phyloP scores from a whole-genome alignment of 2,113 vertebrate species.

The Anolis sagrei region DNA sequence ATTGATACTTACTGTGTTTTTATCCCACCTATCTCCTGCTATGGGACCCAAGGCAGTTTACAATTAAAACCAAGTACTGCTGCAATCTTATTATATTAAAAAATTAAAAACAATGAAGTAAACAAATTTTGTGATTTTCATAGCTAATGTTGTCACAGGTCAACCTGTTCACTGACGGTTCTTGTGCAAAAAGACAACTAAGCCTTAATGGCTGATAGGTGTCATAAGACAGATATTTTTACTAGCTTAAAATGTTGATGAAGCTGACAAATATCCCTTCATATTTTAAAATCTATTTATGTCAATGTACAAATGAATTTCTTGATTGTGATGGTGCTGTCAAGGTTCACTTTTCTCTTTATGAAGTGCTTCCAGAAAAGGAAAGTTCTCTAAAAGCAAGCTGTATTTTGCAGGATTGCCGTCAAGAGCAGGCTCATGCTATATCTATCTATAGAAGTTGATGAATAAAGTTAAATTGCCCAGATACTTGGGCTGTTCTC shows the following conservation, averaged over 20 bases:
- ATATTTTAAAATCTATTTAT: background rate
- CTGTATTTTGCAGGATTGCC: background rate
- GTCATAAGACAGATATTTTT: background rate
- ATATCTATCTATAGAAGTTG: background rate
- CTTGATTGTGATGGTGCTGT: background rate
- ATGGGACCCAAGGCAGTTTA: too few species aligned
- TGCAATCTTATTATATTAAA: too few species aligned
- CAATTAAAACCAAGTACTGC: too few species aligned
- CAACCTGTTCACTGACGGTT: too few species aligned
- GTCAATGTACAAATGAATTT: too few species aligned
- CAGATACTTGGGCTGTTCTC: background rate
- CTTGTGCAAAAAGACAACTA: background rate
- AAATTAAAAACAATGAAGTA: too few species aligned
- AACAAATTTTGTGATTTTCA: background rate
- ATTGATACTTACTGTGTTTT: background rate
- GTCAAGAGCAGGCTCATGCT: background rate
- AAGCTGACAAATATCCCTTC: background rate
- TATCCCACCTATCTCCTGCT: too few species aligned
- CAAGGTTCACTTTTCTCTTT: background rate
- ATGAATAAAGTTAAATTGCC: background rate
- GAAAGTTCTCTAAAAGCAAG: background rate
- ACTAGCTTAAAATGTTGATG: background rate
- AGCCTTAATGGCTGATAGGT: background rate
- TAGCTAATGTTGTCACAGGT: background rate
- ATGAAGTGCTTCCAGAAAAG: background rate